Evolutionary conservation across 2,113 vertebrate genomes (phyloP).

Genomic region (Toxostoma redivivum): DNA sequence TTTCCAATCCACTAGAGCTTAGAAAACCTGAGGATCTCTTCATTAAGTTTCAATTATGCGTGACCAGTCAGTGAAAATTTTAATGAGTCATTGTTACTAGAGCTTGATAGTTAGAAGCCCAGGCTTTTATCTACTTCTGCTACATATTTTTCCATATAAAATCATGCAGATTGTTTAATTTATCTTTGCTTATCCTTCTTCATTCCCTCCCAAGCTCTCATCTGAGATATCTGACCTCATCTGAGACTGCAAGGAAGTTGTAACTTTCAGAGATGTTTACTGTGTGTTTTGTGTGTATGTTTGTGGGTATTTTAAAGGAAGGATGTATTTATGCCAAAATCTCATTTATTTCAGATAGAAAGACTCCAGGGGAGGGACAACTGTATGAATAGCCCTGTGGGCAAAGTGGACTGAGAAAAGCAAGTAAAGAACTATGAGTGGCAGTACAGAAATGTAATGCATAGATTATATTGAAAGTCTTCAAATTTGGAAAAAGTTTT

Average conservation of each 20-base stretch:
- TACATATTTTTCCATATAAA: background rate
- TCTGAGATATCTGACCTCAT: background rate
- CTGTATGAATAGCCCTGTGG: background rate
- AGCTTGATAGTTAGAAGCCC: background rate
- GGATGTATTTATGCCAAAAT: background rate
- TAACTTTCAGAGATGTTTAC: background rate
- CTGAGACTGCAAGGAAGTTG: background rate
- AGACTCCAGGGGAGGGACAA: background rate
- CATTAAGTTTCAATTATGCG: background rate
- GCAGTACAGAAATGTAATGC: background rate
- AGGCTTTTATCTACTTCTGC: background rate
- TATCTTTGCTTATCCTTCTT: background rate
- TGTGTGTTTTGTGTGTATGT: background rate
- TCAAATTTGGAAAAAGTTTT: background rate
- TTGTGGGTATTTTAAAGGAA: background rate
- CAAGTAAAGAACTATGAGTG: accelerated
- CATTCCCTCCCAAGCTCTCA: background rate
- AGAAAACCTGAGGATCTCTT: background rate
- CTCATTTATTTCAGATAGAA: background rate
- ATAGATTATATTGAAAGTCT: background rate
- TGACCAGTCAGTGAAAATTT: background rate
- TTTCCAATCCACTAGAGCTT: background rate
- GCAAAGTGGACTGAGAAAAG: background rate
- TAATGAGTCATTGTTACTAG: background rate
- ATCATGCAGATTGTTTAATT: background rate